phyloP scores from a whole-genome alignment of 2,888 invertebrate species.

The Spodoptera littoralis region DNA sequence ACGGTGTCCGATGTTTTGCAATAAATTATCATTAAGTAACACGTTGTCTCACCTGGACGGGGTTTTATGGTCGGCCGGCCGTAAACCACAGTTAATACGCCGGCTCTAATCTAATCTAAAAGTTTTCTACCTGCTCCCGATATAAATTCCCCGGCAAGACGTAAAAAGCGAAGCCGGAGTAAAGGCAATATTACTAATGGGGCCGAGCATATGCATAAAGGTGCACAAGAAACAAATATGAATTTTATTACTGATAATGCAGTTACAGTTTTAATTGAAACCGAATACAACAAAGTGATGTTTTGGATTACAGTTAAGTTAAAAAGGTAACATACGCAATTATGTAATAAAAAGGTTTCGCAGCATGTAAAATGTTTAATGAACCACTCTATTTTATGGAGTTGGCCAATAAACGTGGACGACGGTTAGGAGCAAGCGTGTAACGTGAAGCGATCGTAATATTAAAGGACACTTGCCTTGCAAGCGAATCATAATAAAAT shows the following conservation, averaged over 20 bases:
- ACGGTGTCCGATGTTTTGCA: slow-evolving; percentile 77
- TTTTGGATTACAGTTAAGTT: slow-evolving; percentile 65
- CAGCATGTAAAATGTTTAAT: slow-evolving; percentile 75
- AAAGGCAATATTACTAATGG: slow-evolving; percentile 69
- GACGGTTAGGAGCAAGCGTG: slow-evolving; percentile 70
- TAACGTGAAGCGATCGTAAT: slow-evolving; percentile 70
- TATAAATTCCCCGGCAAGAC: slow-evolving; percentile 70
- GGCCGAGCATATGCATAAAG: slow-evolving; percentile 64
- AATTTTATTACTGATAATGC: slow-evolving; percentile 69
- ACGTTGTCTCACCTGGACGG: slow-evolving; percentile 77
- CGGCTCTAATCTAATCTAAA: slow-evolving; percentile 81
- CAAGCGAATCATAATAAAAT: slow-evolving; percentile 77
- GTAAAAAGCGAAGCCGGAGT: slow-evolving; percentile 66
- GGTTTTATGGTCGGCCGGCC: slow-evolving; percentile 76
- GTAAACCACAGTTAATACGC: slow-evolving; percentile 77
- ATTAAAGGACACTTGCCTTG: slow-evolving; percentile 82
- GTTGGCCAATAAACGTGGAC: slow-evolving; percentile 77
- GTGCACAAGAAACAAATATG: slow-evolving; percentile 67
- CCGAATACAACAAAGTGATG: slow-evolving; percentile 66
- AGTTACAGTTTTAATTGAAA: slow-evolving; percentile 68
- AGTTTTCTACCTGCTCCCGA: slow-evolving; percentile 79
- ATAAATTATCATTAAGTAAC: slow-evolving; percentile 88
- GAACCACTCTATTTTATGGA: slow-evolving; percentile 83
- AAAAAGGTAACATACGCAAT: slow-evolving; percentile 72
- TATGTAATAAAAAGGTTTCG: slow-evolving; percentile 79